These are phyloP conservation scores for Jaculus jaculus DNA, from an alignment of 2,113 vertebrate species.

Conservation along the genomic window DNA sequence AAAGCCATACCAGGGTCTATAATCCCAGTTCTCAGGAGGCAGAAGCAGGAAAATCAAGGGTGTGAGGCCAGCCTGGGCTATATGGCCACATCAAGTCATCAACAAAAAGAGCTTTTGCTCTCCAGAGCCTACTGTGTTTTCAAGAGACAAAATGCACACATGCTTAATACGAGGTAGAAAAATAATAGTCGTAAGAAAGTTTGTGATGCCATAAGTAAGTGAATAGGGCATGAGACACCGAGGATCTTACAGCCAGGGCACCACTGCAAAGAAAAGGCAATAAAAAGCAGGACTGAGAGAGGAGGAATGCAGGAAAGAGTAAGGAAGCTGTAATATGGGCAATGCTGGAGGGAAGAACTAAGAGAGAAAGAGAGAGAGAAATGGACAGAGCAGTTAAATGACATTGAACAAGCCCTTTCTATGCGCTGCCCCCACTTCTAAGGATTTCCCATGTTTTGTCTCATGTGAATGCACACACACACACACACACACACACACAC, in stretches of 20 bases:
- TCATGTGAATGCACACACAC: background rate
- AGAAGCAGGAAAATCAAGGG: background rate
- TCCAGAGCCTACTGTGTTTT: background rate
- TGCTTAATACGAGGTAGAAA: background rate
- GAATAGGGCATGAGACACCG: background rate
- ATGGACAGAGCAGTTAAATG: background rate
- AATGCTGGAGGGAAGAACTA: background rate
- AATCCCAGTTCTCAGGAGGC: background rate
- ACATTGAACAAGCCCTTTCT: background rate
- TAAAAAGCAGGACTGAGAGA: background rate
- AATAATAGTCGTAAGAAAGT: background rate
- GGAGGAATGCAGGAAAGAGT: background rate
- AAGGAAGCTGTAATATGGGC: background rate
- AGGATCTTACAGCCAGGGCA: background rate
- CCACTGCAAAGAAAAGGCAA: background rate
- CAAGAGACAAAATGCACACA: background rate
- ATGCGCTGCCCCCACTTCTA: accelerated
- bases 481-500: too few relatives aligned
- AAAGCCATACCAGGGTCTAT: background rate
- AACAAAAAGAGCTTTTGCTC: background rate
- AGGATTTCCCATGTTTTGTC: background rate
- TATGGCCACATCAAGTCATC: too few relatives aligned
- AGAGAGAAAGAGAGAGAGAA: background rate
- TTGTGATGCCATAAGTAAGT: background rate
- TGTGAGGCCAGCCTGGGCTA: background rate